Percentiles rank a stretch among this genome's conserved stretches.
Evolutionary conservation across 2,888 invertebrate species (phyloP).

Genomic region (Lobophora halterata): DNA sequence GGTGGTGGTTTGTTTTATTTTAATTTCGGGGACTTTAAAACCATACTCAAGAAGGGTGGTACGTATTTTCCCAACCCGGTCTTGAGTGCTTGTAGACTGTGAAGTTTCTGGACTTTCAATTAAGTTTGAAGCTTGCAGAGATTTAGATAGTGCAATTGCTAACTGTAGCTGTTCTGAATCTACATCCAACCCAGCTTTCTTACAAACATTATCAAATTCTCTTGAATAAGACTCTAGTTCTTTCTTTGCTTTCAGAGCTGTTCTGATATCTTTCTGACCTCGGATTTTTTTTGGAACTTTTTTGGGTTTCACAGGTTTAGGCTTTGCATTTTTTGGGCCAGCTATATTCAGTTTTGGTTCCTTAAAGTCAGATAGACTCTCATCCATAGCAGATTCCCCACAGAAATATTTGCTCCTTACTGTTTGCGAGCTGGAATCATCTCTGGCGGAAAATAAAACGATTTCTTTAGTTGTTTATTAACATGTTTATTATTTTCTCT

Average conservation of each 20-base stretch:
- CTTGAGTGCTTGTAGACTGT: slow-evolving; percentile 42
- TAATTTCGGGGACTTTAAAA: slow-evolving; percentile 70
- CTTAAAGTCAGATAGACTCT: slow-evolving; percentile 64
- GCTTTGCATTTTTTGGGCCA: slow-evolving; percentile 46
- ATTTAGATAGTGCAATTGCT: slow-evolving; percentile 84
- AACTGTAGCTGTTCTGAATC: slow-evolving; percentile 84
- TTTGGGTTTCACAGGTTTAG: slow-evolving; percentile 37
- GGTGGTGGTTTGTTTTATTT: slow-evolving; percentile 37
- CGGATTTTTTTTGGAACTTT: slow-evolving; percentile 44
- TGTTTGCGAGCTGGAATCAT: slow-evolving; percentile 31
- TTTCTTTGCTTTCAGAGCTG: slow-evolving; percentile 54
- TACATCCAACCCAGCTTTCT: slow-evolving; percentile 71
- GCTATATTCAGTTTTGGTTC: slow-evolving; percentile 52
- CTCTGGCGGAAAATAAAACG: slow-evolving; percentile 18
- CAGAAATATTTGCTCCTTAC: slow-evolving; percentile 65
- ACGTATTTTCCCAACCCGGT: slow-evolving; percentile 61
- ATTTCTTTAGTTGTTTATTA: slow-evolving; percentile 5
- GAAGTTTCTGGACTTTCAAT: slow-evolving; percentile 22
- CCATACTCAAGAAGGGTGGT: slow-evolving; percentile 83
- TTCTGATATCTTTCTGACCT: slow-evolving; percentile 67
- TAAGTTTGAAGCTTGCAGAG: slow-evolving; percentile 49
- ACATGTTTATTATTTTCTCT: slow-evolving; percentile 26
- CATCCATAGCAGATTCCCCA: slow-evolving; percentile 56
- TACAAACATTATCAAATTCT: slow-evolving; percentile 67
- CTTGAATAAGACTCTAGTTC: slow-evolving; percentile 62